A percentile compares a stretch with the other conserved stretches of the same genome.
These are phyloP conservation scores for Microhierax caerulescens DNA, from an alignment of 2,797 vertebrate species.

Conservation along the genomic window DNA sequence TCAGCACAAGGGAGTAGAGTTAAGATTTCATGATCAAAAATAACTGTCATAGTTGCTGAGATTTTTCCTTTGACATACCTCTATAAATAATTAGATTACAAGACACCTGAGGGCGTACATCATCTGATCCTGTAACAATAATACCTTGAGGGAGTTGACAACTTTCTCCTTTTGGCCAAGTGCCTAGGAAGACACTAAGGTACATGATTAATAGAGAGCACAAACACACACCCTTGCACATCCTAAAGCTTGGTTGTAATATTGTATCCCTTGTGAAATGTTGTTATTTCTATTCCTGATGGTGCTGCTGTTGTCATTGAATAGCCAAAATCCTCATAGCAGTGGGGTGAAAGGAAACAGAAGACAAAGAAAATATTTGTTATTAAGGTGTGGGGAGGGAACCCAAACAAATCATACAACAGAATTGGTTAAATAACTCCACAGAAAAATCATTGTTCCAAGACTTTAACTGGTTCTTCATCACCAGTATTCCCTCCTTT, in stretches of 20 bases:
- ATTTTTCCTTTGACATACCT: constrained; percentile 4
- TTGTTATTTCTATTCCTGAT: constrained; percentile 1
- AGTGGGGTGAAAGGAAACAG: background rate
- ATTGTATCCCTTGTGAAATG: background rate
- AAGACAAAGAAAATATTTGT: background rate
- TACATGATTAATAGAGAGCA: constrained; percentile 40
- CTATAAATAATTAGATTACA: constrained; percentile 56
- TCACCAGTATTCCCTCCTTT: background rate
- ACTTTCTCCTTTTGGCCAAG: constrained; percentile 45
- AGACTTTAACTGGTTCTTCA: background rate
- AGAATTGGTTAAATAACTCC: background rate
- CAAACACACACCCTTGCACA: background rate
- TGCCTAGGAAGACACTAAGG: constrained; percentile 43
- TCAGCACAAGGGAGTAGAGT: background rate
- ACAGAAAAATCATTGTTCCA: background rate
- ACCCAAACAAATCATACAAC: background rate
- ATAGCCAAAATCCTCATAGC: background rate
- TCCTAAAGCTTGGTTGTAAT: background rate
- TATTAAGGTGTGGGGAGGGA: background rate
- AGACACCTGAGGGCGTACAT: constrained; percentile 35
- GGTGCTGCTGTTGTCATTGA: background rate
- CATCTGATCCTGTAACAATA: constrained; percentile 29
- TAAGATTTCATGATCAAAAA: constrained; percentile 15
- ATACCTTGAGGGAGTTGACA: constrained; percentile 34
- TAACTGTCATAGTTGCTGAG: background rate